Base-by-base conservation (phyloP, 1,140 invertebrate genomes). In the Drosophila tropicalis region DNA sequence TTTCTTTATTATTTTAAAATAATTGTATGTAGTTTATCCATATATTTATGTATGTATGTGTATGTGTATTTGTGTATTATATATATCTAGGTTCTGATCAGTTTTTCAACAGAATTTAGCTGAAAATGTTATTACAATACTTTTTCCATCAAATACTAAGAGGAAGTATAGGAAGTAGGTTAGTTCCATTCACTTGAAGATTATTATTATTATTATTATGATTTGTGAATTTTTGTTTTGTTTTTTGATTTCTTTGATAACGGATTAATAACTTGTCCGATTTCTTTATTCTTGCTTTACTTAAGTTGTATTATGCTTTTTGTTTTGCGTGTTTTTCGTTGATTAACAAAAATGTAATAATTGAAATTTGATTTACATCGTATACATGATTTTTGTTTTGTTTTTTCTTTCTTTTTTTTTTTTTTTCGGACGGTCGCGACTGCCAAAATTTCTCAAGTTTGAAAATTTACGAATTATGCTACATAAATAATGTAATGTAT, bases 291-390 rank as follows among this genome's bases (percentile, higher is more conserved):
- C 13, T 41, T 62, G 32, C 17, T 44, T 55, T 41, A 39, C 34
- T 22, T 39, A 29, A 39, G 34, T 13, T 29, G 57, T 57, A 57
- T 67, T 29, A 67, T 47, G 41, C 13, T 47, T 44, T 61, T 44
- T 32, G n/a, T 39, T 10, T 39, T 10, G 12, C 34, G 29, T 64
- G 58, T 29, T 40, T 40, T 58, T 29, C 22, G 44, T 51, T 51
- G 44, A 51, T 10, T 51, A 58, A 58, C 39, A 60, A 71, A 65
- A 72, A 61, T 32, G 60, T 41, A 65, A 65, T 54, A 65, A 62
- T 79, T 60, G 75, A 79, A 79, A 79, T 79, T 79, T 72, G 76
- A 79, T 79, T 79, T 79, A 79, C 76, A 79, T 79, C 76, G 76
- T 79, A 79, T 79, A 79, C 76, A 76, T 79, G 61, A 19, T 67